Evolutionary conservation across 2,797 vertebrate genomes (phyloP).

Genomic region (Moxostoma hubbsi): DNA sequence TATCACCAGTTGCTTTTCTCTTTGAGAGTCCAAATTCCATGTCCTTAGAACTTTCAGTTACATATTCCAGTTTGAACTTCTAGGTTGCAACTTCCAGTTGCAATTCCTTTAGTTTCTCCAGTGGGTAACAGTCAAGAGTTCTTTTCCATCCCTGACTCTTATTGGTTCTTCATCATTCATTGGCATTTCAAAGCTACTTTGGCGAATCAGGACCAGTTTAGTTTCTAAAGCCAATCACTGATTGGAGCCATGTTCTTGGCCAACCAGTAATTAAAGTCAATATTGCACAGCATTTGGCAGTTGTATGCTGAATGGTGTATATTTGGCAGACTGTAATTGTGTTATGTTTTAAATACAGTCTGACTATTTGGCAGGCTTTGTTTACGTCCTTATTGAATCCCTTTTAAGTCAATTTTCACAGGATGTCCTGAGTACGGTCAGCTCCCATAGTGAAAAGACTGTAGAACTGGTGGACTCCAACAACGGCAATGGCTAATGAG

Average conservation of each 20-base stretch:
- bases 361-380: constrained; percentile 35
- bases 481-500: constrained; percentile 28
- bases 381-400: constrained; percentile 2
- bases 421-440: constrained; percentile 38
- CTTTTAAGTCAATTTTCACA: constrained; percentile 31
- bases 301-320: constrained; percentile 7
- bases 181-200: constrained; percentile 21
- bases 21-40: constrained; percentile 22
- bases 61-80: constrained; percentile 22
- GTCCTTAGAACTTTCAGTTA: constrained; percentile 10
- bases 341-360: constrained; percentile 4
- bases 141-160: not conserved
- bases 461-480: not conserved
- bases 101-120: constrained; percentile 31
- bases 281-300: constrained; percentile 50
- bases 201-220: not conserved
- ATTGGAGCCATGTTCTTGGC: not conserved
- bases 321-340: constrained; percentile 25
- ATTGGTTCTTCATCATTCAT: constrained; percentile 19
- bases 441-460: not conserved
- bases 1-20: constrained; percentile 16
- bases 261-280: constrained; percentile 23
- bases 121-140: constrained; percentile 10
- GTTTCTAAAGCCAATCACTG: constrained; percentile 7
- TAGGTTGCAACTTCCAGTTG: not conserved